Conservation (phyloP, 2,888 invertebrate species). For the Microctonus hyperodae region DNA sequence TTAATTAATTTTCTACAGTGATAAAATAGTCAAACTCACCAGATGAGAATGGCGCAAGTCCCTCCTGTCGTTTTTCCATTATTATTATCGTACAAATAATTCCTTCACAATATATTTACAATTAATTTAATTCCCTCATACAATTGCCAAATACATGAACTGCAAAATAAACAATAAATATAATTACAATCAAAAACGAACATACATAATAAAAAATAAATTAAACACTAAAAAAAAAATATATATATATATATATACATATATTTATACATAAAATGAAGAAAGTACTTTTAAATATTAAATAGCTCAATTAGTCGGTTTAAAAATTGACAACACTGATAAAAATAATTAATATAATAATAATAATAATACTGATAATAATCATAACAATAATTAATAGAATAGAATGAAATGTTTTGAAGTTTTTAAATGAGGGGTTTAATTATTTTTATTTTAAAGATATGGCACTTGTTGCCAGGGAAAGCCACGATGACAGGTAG, state of each 20-base stretch:
- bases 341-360: background rate
- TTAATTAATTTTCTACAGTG: background rate
- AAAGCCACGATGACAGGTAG: constrained; percentile 50
- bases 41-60: constrained; percentile 57
- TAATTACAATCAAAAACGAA: no score
- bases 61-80: constrained; percentile 59
- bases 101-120: constrained; percentile 14
- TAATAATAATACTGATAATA: background rate
- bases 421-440: constrained; percentile 15
- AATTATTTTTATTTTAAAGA: constrained; percentile 38
- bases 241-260: no score
- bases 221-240: no score
- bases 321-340: no score
- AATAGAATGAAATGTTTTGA: background rate
- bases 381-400: background rate
- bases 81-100: constrained; percentile 14
- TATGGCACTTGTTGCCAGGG: constrained; percentile 52
- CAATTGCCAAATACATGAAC: no score
- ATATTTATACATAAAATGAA: no score
- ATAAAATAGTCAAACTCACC: constrained; percentile 48
- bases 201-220: no score
- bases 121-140: no score
- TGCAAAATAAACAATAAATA: no score
- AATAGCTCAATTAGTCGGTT: no score
- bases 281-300: no score